Base-by-base conservation (phyloP, 2,113 vertebrate genomes). In the Orcinus orca region DNA sequence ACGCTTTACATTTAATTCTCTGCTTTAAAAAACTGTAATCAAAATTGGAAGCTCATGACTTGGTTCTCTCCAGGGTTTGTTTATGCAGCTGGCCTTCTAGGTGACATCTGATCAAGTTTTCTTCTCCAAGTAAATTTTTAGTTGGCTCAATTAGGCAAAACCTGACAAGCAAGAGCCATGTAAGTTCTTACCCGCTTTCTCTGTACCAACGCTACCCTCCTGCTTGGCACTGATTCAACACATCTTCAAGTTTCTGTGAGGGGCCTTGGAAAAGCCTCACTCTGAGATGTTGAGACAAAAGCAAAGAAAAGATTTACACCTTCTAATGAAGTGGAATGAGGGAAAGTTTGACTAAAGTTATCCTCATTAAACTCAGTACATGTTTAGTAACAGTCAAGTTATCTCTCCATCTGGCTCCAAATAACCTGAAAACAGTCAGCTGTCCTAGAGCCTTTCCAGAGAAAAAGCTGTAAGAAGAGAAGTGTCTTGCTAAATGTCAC, bases 141-240 rank as follows among this genome's bases (percentile, higher is more conserved):
- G n/a, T 94, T 96, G 89, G 26, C 47, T 96, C 77, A 79, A 5
- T 89, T 81, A 91, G 67, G 73, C 82, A 88, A 77, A 94, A n/a
- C 44, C n/a, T 87, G 55, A 63, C 71, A 26, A 62, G 70, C 33
- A 76, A 93, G 41, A 68, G 29, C 9, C 8, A 4, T 17, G 0
- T 68, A 87, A 68, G 62, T 31, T 68, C 55, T 77, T 41, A 55
- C 14, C 4, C 55, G 2, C 13, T 63, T 86, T 41, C 29, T 71
- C 29, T 79, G n/a, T 26, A 20, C 21, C 55, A 41, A 0, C 17
- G 14, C 55, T 58, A 14, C 9, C 36, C 17, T 18, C 25, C 31
- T 68, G 17, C 13, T 65, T 63, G 63, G 26, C 1, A 6, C 2
- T 4, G n/a, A 90, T 31, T 84, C 18, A 79, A 8, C 36, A 25